Evolutionary conservation across 2,888 invertebrate genomes (phyloP), one percentile per base, ranked within the genome.

Genomic region (Eurytoma californica): DNA sequence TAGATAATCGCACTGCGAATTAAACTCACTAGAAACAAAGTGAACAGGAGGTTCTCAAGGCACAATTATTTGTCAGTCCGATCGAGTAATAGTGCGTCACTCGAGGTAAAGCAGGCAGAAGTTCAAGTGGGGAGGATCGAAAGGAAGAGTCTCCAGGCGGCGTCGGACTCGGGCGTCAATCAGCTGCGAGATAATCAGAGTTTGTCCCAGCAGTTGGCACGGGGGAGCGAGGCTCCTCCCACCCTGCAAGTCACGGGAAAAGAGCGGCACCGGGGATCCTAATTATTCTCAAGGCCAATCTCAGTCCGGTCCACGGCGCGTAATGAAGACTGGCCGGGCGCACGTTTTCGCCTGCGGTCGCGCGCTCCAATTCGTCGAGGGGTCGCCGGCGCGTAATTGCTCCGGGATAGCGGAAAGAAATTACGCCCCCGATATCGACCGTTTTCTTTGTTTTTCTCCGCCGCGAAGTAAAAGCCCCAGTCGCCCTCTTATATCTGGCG

Each of bases 201-300:
- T 39, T 30, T 9, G 58, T 30, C 51, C 18, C 51, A 58, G 65
- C 65, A 3, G 51, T 58, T 28, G 16, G 12, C 3, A 51, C 2
- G 12, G 14, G 51, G 12, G 12, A 14, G 14, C 14, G n/a, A 14
- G 51, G 3, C 51, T 12, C 12, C 14, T 2, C 14, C 16, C 51
- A 16, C 3, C 51, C 51, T 9, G 14, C 14, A 61, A 39, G 60
- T 58, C 24, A 20, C n/a, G 9, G 4, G 20, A 58, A 18, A 24
- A 58, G 51, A 51, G 12, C 12, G 51, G 51, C 2, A 51, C 16
- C 30, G 65, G 13, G 53, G 24, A 60, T 13, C 58, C 60, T 66
- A 66, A 72, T 77, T 77, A 69, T 77, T 72, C 60, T 77, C 77
- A 65, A 67, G 66, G 77, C 72, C 72, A 77, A 67, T 72, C 67